These are phyloP conservation scores for Zele albiditarsus DNA, from an alignment of 2,888 invertebrate species.

Conservation along the genomic window DNA sequence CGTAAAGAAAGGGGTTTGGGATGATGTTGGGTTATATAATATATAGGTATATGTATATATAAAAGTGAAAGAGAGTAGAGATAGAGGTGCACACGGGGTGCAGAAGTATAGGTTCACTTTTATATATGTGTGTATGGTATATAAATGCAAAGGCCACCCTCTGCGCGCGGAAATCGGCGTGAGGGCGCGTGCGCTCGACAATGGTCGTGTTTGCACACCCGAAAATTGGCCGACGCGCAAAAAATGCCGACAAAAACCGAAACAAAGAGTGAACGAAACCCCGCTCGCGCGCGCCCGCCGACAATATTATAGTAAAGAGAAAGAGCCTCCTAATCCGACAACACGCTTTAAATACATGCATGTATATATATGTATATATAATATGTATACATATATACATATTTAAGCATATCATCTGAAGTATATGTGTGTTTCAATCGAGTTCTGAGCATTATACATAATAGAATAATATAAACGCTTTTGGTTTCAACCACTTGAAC, in stretches of 20 bases:
- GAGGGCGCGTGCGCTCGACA: constrained; percentile 63
- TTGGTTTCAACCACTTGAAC: constrained; percentile 3
- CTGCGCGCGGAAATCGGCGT: constrained; percentile 52
- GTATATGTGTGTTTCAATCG: constrained; percentile 9
- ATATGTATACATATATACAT: constrained; percentile 4
- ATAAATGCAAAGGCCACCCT: constrained; percentile 39
- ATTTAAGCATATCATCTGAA: constrained; percentile 4
- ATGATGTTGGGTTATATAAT: constrained; percentile 44
- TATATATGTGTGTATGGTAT: constrained; percentile 10
- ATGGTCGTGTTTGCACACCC: constrained; percentile 69
- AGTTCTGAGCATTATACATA: not conserved
- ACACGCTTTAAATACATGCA: constrained; percentile 34
- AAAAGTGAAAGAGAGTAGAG: constrained; percentile 22
- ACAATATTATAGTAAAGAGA: constrained; percentile 24
- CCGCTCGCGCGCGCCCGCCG: not conserved
- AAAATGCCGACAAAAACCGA: constrained; percentile 51
- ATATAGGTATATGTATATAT: not conserved
- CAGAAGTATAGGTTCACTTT: not conserved
- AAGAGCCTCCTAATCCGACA: constrained; percentile 34
- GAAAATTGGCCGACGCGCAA: constrained; percentile 65
- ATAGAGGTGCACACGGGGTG: constrained; percentile 17
- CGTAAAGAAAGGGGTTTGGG: constrained; percentile 58
- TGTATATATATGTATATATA: constrained; percentile 1
- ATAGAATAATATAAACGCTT: constrained; percentile 6
- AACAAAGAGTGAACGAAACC: constrained; percentile 41